phyloP scores from a whole-genome alignment of 2,888 invertebrate genomes.

The Pristionchus entomophagus region DNA sequence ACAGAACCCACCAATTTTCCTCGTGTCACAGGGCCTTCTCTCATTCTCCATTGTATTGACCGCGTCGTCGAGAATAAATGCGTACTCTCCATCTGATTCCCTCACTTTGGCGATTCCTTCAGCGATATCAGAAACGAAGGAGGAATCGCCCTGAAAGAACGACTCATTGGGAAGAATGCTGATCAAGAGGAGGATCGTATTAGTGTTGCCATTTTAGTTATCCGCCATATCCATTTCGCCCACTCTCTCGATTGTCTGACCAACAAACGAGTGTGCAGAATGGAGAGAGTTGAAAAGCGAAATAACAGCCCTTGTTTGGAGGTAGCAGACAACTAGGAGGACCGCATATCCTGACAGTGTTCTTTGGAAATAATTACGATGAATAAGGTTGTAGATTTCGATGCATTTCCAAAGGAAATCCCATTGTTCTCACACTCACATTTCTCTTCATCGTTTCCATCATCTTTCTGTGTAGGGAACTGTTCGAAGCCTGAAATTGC shows the following conservation, averaged over 20 bases:
- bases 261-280: no score
- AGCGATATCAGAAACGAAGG: neutral
- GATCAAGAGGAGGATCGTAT: neutral
- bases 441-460: neutral
- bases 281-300: no score
- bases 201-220: neutral
- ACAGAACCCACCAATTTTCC: constrained; percentile 24
- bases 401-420: neutral
- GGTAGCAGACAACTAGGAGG: no score
- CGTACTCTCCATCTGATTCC: neutral
- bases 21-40: neutral
- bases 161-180: no score
- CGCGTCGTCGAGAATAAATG: neutral
- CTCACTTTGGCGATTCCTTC: neutral
- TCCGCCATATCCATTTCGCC: neutral
- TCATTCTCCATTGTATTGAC: neutral
- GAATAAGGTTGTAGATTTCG: neutral
- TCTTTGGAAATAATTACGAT: neutral
- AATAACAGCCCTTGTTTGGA: no score
- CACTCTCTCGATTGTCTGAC: neutral
- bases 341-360: neutral
- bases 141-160: neutral
- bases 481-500: neutral
- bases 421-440: neutral
- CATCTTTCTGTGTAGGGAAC: neutral